Conservation (phyloP, 2,888 invertebrate species). For the Aspidiotus rigidus region DNA sequence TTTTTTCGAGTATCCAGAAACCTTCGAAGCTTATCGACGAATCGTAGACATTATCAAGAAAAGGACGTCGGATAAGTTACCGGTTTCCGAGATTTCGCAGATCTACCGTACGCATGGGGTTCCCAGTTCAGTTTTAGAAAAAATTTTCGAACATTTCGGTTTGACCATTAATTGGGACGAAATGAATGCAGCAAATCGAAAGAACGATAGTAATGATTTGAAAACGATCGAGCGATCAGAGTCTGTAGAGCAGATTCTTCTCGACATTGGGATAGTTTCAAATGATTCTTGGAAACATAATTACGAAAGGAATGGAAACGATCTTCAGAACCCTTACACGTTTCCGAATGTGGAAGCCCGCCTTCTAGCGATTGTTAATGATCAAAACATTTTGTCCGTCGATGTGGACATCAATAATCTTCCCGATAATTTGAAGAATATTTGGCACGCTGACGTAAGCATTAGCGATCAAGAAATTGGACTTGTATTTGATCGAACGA, state of each 20-base stretch:
- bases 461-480: background rate
- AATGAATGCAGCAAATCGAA: conserved; percentile 10
- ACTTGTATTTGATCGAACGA: conserved; percentile 61
- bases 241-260: conserved; percentile 39
- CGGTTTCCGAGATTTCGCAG: conserved; percentile 60
- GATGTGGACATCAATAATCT: background rate
- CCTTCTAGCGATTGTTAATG: conserved; percentile 42
- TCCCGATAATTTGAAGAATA: background rate
- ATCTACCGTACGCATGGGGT: conserved; percentile 72
- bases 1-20: conserved; percentile 57
- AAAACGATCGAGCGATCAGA: too few species aligned
- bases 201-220: too few species aligned
- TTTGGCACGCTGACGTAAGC: background rate
- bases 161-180: conserved; percentile 33
- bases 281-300: conserved; percentile 58
- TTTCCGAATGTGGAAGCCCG: conserved; percentile 48
- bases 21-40: conserved; percentile 62
- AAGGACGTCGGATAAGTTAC: conserved; percentile 44
- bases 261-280: conserved; percentile 45
- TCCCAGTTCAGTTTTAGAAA: conserved; percentile 43
- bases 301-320: conserved; percentile 44
- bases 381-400: conserved; percentile 31
- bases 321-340: conserved; percentile 43
- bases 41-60: conserved; percentile 39
- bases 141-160: conserved; percentile 13